phyloP scores from a whole-genome alignment of 2,888 invertebrate genomes.

The Spicauda simplicius region DNA sequence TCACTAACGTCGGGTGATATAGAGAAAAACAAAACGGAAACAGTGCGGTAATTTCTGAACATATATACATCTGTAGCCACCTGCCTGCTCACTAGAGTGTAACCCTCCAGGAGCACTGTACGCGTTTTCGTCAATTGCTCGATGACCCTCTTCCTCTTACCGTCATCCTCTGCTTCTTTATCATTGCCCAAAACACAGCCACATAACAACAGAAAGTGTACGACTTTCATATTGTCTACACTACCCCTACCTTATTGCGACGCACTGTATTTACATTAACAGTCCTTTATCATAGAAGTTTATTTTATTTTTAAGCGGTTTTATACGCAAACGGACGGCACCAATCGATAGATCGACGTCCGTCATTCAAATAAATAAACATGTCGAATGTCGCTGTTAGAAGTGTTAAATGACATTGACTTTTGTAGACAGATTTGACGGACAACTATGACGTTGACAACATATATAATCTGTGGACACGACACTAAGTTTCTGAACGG shows the following conservation, averaged over 20 bases:
- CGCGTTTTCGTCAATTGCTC: constrained; percentile 71
- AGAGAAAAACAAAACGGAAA: constrained; percentile 75
- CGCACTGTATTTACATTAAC: not conserved
- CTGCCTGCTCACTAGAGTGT: constrained; percentile 74
- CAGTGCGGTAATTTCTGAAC: constrained; percentile 77
- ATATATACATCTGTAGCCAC: constrained; percentile 77
- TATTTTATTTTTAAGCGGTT: not conserved
- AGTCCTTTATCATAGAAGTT: not conserved
- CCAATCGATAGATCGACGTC: constrained; percentile 27
- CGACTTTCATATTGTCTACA: constrained; percentile 59
- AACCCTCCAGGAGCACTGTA: constrained; percentile 70
- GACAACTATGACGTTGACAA: too few relatives aligned
- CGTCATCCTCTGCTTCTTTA: constrained; percentile 68
- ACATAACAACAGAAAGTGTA: constrained; percentile 64
- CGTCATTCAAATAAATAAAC: not conserved
- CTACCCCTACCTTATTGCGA: constrained; percentile 56
- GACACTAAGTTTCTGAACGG: too few relatives aligned
- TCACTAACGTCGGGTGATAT: constrained; percentile 71
- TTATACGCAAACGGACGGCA: constrained; percentile 28
- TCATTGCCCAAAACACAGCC: constrained; percentile 65
- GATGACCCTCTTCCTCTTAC: constrained; percentile 68
- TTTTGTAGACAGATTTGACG: too few relatives aligned
- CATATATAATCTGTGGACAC: too few relatives aligned
- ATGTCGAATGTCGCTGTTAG: not conserved
- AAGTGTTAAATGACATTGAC: too few relatives aligned